Evolutionary conservation across 2,888 invertebrate species (phyloP).

Genomic region (Epirrhoe tristata): DNA sequence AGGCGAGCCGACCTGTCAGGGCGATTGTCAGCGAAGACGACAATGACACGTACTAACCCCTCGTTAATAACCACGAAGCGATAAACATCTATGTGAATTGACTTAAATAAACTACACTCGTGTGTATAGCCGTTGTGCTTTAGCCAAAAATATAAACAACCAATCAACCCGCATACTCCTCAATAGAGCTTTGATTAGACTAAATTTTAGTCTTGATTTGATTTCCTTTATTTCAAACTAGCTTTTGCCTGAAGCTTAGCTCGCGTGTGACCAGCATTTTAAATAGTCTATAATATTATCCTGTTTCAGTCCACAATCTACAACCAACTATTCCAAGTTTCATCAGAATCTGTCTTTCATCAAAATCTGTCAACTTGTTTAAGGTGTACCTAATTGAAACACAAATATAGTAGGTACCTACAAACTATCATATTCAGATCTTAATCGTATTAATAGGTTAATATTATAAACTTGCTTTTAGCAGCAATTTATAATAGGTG

Average conservation of each 20-base stretch:
- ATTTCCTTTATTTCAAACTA: slow-evolving; percentile 19
- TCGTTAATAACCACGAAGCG: slow-evolving; percentile 47
- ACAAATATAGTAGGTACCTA: no score
- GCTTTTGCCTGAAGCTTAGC: background rate
- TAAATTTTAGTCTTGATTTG: slow-evolving; percentile 29
- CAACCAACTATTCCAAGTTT: no score
- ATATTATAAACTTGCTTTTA: no score
- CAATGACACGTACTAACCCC: slow-evolving; percentile 51
- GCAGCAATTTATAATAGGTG: no score
- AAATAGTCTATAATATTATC: no score
- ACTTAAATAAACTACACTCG: slow-evolving; percentile 31
- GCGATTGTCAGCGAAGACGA: slow-evolving; percentile 62
- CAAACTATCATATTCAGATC: no score
- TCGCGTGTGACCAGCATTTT: no score
- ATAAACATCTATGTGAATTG: slow-evolving; percentile 41
- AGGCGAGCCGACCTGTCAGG: slow-evolving; percentile 64
- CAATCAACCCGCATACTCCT: slow-evolving; percentile 26
- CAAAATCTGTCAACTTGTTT: no score
- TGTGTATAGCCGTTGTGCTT: slow-evolving; percentile 7
- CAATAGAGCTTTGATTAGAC: slow-evolving; percentile 37
- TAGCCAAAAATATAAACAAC: slow-evolving; percentile 16
- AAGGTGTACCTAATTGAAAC: no score
- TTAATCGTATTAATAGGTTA: no score
- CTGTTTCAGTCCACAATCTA: no score
- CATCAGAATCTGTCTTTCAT: no score